Conservation (phyloP, 2,113 vertebrate genomes). For the Pseudopipra pipra region DNA sequence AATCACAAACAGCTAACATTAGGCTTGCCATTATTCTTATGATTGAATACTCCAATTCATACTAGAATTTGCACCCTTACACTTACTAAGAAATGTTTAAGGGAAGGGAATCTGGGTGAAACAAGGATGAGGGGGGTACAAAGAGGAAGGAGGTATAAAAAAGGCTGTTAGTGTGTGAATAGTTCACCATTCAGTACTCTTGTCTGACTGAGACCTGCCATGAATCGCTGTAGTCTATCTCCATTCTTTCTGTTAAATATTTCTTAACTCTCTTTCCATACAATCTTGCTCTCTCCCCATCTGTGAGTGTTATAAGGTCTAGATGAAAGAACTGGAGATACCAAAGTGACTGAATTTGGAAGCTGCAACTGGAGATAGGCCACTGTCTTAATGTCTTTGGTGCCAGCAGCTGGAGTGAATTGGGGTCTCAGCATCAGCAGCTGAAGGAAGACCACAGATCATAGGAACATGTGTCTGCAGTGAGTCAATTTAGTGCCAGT, state of each 20-base stretch:
- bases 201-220: neutral
- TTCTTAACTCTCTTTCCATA: neutral
- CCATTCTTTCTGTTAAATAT: neutral
- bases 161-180: neutral
- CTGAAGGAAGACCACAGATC: neutral
- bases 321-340: neutral
- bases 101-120: fast-evolving
- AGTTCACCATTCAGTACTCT: neutral
- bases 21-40: neutral
- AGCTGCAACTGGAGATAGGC: neutral
- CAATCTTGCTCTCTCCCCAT: neutral
- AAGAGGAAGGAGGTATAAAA: neutral
- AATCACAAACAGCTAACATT: neutral
- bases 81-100: neutral
- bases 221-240: neutral
- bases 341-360: neutral
- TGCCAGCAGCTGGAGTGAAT: neutral
- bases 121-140: fast-evolving
- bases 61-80: neutral
- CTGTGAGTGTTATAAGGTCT: neutral
- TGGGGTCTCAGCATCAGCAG: neutral
- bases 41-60: neutral
- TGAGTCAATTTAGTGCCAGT: neutral
- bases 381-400: neutral
- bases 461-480: fast-evolving